A percentile compares a stretch with the other conserved stretches of the same genome.
phyloP scores from a whole-genome alignment of 2,888 invertebrate genomes.

The Plebejus argus region DNA sequence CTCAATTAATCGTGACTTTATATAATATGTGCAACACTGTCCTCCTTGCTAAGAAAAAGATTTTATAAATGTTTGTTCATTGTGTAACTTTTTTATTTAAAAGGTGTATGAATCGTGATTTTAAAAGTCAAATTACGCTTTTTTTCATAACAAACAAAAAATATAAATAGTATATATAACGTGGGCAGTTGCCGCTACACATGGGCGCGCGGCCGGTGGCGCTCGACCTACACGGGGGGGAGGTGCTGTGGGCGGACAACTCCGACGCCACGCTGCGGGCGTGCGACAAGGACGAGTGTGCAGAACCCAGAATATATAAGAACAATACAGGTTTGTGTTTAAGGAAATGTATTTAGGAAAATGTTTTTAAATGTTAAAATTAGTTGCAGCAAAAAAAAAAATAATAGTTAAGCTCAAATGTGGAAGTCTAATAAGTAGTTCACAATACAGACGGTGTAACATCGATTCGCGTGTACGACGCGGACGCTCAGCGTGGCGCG shows the following conservation, averaged over 20 bases:
- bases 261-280: constrained; percentile 77
- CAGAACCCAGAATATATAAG: constrained; percentile 61
- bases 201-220: constrained; percentile 79
- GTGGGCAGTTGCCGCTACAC: constrained; percentile 54
- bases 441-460: constrained; percentile 77
- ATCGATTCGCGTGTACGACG: constrained; percentile 86
- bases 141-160: not conserved
- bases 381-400: not conserved
- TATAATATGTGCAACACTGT: no score
- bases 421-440: not conserved
- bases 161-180: not conserved
- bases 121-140: no score
- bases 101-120: not conserved
- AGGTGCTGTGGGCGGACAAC: constrained; percentile 85
- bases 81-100: not conserved
- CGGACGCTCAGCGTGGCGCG: constrained; percentile 79
- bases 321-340: constrained; percentile 78
- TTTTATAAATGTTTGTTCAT: not conserved
- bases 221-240: constrained; percentile 83
- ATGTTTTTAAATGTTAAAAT: no score
- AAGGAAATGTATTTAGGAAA: no score
- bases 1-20: no score
- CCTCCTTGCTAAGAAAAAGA: no score
- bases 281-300: constrained; percentile 81
- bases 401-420: not conserved